These are phyloP conservation scores for Pterocles orientalis DNA, from an alignment of 2,113 vertebrate genomes.

Conservation along the genomic window DNA sequence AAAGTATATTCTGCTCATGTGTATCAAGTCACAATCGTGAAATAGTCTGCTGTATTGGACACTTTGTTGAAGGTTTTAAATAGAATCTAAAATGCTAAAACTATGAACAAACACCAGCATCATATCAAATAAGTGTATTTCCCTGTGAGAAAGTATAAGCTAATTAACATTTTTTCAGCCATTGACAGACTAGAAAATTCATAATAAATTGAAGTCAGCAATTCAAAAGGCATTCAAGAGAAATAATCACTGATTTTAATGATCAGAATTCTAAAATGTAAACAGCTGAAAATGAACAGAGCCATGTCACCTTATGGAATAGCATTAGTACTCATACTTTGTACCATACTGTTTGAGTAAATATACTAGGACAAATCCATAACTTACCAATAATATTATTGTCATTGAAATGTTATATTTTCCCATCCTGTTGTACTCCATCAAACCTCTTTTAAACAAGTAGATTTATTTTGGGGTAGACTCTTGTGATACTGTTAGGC, in stretches of 20 bases:
- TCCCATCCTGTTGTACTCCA: not conserved
- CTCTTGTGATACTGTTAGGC: not conserved
- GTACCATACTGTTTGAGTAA: not conserved
- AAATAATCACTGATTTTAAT: not conserved
- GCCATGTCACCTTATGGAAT: not conserved
- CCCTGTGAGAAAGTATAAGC: not conserved
- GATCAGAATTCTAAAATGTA: not conserved
- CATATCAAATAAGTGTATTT: not conserved
- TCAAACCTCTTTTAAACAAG: not conserved
- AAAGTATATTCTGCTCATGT: not conserved
- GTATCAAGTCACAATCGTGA: not conserved
- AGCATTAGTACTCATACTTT: not conserved
- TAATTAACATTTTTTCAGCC: not conserved
- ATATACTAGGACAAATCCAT: not conserved
- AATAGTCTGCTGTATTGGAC: not conserved
- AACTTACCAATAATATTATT: not conserved
- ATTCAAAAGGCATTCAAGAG: not conserved
- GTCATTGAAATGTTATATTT: not conserved
- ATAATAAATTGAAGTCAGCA: not conserved
- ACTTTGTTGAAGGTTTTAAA: not conserved
- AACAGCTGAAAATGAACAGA: constrained; percentile 2
- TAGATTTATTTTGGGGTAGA: not conserved
- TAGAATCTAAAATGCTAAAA: not conserved
- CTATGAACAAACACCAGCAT: not conserved
- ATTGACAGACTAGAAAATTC: not conserved